Evolutionary conservation across 2,797 vertebrate species (phyloP), one percentile per base, ranked within the genome.

Genomic region (Emys orbicularis): DNA sequence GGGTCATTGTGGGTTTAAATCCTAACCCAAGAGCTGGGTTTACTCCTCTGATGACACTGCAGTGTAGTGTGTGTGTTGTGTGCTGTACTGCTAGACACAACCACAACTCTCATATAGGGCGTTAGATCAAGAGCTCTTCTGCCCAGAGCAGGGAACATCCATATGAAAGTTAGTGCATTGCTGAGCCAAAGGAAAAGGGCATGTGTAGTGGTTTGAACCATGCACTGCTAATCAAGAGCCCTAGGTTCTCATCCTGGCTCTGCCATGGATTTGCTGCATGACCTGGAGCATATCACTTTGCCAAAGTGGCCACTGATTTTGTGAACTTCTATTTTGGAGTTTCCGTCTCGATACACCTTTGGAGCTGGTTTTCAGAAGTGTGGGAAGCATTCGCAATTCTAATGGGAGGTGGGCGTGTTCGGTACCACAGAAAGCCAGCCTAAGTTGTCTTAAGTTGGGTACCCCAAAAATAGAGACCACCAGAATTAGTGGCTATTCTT

Each of bases 1-100:
- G 34, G 84, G 86, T 95, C 94, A 93, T 92, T 93, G 41, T 25
- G 72, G 90, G 47, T 95, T 68, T 87, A 44, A 88, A 16, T 65
- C 52, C 59, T 31, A 76, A 90, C 50, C 83, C 74, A 76, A 1
- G 76, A 90, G 15, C 83, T 83, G 81, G 74, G 57, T 12, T 92
- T 79, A 11, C 0, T 27, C 41, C 77, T 37, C n/a, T 4, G 0
- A 31, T 3, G 49, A 25, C 19, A 77, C 83, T 79, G 34, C 34
- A 1, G 8, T 23, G 56, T 76, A 21, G 18, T 37, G 34, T 68
- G 31, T 21, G 10, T 41, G 65, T n/a, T n/a, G 34, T 21, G 21
- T 72, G 10, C 19, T 23, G 21, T 41, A 41, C n/a, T 77, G 44
- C 27, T 31, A 47, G 13, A 77, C 12, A 76, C 41, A 12, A 47